Conservation (phyloP, 1,140 invertebrate species). For the Dendrolimus kikuchii region DNA sequence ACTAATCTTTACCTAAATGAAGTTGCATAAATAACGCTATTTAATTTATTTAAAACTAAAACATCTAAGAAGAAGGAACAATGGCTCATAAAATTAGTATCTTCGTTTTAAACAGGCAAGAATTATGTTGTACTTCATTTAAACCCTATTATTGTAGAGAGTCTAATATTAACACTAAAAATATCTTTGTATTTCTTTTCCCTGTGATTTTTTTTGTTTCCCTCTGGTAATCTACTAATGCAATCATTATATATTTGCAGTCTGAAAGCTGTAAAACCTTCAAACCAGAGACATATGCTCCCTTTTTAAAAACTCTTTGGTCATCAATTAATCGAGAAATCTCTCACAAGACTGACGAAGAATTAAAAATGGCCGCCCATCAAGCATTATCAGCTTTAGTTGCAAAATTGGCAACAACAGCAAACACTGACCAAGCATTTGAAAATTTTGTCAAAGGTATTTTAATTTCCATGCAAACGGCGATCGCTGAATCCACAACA, state of each 20-base stretch:
- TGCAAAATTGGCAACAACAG: conserved; percentile 38
- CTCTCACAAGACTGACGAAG: conserved; percentile 61
- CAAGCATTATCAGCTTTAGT: conserved; percentile 49
- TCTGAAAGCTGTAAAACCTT: conserved; percentile 56
- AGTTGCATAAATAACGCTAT: no score
- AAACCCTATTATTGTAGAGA: no score
- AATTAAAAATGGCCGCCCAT: conserved; percentile 49
- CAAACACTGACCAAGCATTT: conserved; percentile 41
- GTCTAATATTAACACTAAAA: no score
- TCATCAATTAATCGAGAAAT: conserved; percentile 53
- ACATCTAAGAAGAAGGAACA: no score
- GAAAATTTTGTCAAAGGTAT: conserved; percentile 60
- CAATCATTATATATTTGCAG: conserved; percentile 33
- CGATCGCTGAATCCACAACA: conserved; percentile 66
- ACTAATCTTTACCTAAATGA: no score
- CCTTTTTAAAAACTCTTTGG: conserved; percentile 58
- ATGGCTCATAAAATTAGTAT: no score
- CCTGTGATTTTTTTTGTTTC: no score
- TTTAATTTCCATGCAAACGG: conserved; percentile 56
- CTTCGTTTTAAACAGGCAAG: no score
- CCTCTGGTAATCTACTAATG: no score
- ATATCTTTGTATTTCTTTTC: no score
- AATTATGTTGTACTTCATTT: no score
- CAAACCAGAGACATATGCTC: conserved; percentile 36
- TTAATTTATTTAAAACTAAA: no score